These are phyloP conservation scores for Neodontobutis hainanensis DNA, from an alignment of 2,113 vertebrate genomes.

Conservation along the genomic window DNA sequence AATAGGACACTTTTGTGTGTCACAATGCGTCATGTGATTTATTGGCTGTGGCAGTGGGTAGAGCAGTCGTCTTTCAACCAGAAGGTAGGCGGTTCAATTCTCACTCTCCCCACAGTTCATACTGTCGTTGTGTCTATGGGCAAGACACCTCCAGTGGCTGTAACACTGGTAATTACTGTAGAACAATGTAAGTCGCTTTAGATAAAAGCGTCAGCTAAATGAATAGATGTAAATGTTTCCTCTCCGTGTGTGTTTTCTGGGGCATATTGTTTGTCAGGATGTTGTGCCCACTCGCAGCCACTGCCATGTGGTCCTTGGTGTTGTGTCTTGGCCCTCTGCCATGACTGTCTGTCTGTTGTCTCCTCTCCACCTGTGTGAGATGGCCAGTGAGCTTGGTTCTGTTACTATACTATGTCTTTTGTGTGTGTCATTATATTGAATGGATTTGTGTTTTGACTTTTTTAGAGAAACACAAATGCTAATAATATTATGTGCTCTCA, in stretches of 20 bases:
- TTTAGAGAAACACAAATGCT: too few species aligned
- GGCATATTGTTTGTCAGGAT: not conserved
- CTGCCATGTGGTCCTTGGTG: constrained; percentile 34
- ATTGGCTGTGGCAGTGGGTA: too few species aligned
- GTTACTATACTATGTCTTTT: constrained; percentile 41
- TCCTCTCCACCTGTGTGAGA: constrained; percentile 39
- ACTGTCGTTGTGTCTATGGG: too few species aligned
- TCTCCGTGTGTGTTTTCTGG: constrained; percentile 17
- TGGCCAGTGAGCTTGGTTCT: constrained; percentile 44
- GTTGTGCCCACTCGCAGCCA: constrained; percentile 32
- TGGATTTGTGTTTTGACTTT: not conserved
- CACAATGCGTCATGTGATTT: constrained; percentile 6
- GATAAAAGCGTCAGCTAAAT: too few species aligned
- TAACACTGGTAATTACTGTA: too few species aligned
- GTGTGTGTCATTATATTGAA: constrained; percentile 16
- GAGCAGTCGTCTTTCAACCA: too few species aligned
- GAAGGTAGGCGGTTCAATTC: too few species aligned
- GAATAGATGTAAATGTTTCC: constrained; percentile 20
- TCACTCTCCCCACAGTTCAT: too few species aligned
- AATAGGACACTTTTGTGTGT: not conserved
- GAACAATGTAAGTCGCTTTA: too few species aligned
- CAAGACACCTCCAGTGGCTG: too few species aligned
- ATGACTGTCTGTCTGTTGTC: constrained; percentile 39
- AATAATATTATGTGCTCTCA: too few species aligned
- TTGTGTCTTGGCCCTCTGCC: constrained; percentile 33